Percentiles rank a stretch among this genome's conserved stretches.
Conservation (phyloP, 2,888 invertebrate species). For the Ommatoiulus sabulosus region DNA sequence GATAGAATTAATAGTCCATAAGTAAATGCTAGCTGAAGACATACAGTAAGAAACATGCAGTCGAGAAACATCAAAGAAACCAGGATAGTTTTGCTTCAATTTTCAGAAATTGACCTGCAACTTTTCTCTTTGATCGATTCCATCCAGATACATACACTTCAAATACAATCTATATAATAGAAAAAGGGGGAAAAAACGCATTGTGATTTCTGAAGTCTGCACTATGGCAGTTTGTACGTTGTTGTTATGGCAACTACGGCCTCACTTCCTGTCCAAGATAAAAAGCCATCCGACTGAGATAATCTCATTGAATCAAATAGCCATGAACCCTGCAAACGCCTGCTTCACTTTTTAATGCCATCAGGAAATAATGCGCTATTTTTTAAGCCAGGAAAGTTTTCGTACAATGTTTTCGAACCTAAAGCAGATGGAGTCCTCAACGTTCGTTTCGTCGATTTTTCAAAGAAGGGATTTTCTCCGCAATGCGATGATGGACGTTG, state of each 20-base stretch:
- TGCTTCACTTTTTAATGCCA: constrained; percentile 43
- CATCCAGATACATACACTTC: constrained; percentile 43
- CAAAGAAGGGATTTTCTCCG: background rate
- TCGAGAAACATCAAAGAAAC: background rate
- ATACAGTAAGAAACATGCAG: too few species aligned
- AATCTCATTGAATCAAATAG: constrained; percentile 43
- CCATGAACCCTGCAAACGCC: constrained; percentile 36
- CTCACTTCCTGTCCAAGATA: constrained; percentile 35
- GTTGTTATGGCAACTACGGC: constrained; percentile 39
- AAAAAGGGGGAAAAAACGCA: constrained; percentile 2
- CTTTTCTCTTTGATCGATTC: constrained; percentile 40
- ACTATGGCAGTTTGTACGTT: constrained; percentile 33
- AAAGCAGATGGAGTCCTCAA: background rate
- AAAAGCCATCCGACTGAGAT: constrained; percentile 43
- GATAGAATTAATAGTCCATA: too few species aligned
- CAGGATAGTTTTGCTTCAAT: background rate
- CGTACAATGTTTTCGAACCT: background rate
- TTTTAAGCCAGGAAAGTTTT: constrained; percentile 17
- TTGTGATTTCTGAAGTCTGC: constrained; percentile 40
- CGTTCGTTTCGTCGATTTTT: background rate
- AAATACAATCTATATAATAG: constrained; percentile 39
- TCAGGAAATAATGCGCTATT: constrained; percentile 40
- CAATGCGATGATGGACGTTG: background rate
- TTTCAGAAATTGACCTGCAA: constrained; percentile 5
- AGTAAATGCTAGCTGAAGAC: too few species aligned